Conservation (phyloP, 2,113 vertebrate species). For the Falco punctatus region DNA sequence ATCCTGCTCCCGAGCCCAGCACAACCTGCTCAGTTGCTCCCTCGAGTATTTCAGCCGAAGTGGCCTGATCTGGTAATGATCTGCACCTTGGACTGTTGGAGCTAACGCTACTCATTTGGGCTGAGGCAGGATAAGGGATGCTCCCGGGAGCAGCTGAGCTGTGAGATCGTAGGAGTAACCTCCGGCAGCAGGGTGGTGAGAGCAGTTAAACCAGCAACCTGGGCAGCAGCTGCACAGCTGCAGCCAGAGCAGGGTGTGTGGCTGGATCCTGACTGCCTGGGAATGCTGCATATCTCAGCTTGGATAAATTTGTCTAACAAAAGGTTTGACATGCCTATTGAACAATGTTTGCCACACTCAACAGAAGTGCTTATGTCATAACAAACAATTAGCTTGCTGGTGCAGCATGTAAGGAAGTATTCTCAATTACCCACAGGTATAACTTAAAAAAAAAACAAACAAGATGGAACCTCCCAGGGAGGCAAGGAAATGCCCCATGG, state of each 20-base stretch:
- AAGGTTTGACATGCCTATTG: neutral
- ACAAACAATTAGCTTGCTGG: neutral
- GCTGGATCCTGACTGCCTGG: neutral
- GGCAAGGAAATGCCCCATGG: accelerated
- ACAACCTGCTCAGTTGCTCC: neutral
- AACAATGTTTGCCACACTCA: accelerated
- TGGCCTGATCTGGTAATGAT: accelerated
- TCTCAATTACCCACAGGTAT: neutral
- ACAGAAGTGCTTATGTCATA: neutral
- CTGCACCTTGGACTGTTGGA: accelerated
- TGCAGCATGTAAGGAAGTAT: neutral
- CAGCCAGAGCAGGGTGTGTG: neutral
- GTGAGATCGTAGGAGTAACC: neutral
- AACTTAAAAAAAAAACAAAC: neutral
- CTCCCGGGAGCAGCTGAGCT: accelerated
- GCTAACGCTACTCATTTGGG: accelerated
- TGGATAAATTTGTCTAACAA: neutral
- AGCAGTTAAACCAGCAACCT: neutral
- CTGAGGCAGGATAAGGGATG: accelerated
- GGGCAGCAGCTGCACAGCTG: neutral
- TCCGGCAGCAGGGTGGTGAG: neutral
- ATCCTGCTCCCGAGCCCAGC: neutral
- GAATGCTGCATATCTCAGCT: neutral
- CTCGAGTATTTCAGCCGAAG: neutral
- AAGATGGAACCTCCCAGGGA: neutral